Percentiles rank a stretch among this genome's conserved stretches.
phyloP scores from a whole-genome alignment of 2,113 vertebrate species.

The Rhinoptilus africanus region DNA sequence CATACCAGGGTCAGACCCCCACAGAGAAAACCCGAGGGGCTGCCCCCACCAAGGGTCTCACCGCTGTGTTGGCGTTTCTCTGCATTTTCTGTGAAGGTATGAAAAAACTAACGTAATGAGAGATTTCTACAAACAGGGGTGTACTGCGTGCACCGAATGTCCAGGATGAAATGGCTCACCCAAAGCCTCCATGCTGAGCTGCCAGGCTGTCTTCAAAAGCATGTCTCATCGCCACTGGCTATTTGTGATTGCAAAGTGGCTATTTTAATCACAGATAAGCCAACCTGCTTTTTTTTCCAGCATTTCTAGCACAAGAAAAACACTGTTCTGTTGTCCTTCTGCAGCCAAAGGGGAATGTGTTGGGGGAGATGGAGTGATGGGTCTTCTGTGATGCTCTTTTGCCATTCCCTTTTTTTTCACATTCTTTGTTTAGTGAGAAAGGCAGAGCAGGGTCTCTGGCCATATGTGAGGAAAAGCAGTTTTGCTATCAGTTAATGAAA shows the following conservation, averaged over 20 bases:
- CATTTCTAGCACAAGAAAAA: not conserved
- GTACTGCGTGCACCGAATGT: not conserved
- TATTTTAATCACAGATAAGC: not conserved
- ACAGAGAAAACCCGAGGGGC: not conserved
- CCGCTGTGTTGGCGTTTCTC: not conserved
- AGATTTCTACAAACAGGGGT: not conserved
- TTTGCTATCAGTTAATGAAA: not conserved
- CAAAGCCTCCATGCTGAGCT: not conserved
- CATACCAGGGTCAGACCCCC: not conserved
- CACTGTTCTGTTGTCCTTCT: not conserved
- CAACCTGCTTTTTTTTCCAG: not conserved
- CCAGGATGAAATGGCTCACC: not conserved
- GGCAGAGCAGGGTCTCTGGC: not conserved
- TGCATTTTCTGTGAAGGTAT: not conserved
- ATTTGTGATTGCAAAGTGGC: not conserved
- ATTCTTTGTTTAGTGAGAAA: not conserved
- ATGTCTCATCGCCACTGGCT: not conserved
- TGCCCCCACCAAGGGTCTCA: rapidly evolving
- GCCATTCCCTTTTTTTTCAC: not conserved
- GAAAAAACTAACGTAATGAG: not conserved
- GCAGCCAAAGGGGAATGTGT: not conserved
- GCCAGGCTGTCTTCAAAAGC: not conserved
- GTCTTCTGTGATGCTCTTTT: not conserved
- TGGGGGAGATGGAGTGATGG: rapidly evolving
- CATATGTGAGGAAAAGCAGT: not conserved